These are phyloP conservation scores for Ditylenchus dipsaci DNA, from an alignment of 1,140 invertebrate genomes.

Conservation along the genomic window DNA sequence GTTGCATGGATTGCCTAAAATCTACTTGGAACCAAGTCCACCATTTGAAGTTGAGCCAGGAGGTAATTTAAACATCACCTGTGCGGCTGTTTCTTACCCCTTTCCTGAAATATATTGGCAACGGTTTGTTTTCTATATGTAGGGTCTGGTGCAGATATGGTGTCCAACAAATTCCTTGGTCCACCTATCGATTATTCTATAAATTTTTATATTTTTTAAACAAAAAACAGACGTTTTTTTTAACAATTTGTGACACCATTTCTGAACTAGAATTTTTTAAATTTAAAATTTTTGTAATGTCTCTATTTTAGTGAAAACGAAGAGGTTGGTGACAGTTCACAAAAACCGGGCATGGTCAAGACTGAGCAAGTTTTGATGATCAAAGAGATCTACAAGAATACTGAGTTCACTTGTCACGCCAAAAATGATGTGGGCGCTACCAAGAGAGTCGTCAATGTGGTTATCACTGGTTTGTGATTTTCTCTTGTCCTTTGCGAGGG, in stretches of 20 bases:
- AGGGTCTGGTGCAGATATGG: too few species aligned
- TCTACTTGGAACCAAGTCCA: conserved; percentile 51
- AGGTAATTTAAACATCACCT: conserved; percentile 54
- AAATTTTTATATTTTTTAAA: neutral
- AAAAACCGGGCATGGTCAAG: conserved; percentile 30
- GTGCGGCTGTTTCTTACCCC: conserved; percentile 55
- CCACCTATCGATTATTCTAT: too few species aligned
- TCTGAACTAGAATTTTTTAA: too few species aligned
- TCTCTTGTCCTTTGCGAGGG: neutral
- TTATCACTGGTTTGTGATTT: conserved; percentile 39
- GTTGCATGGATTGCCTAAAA: conserved; percentile 52
- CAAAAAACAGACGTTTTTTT: too few species aligned
- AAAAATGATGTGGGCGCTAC: conserved; percentile 41
- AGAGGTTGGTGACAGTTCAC: neutral
- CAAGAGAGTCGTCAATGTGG: conserved; percentile 42
- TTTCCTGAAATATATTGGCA: conserved; percentile 56
- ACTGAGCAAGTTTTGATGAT: conserved; percentile 46
- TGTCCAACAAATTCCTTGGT: too few species aligned
- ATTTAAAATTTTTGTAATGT: neutral
- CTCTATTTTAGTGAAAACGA: conserved; percentile 36
- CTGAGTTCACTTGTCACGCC: conserved; percentile 54
- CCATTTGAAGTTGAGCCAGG: conserved; percentile 51
- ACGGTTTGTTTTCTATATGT: conserved; percentile 35
- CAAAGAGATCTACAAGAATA: conserved; percentile 49
- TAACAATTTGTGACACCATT: too few species aligned